phyloP scores from a whole-genome alignment of 2,888 invertebrate species.

The Aspidiotus destructor region DNA sequence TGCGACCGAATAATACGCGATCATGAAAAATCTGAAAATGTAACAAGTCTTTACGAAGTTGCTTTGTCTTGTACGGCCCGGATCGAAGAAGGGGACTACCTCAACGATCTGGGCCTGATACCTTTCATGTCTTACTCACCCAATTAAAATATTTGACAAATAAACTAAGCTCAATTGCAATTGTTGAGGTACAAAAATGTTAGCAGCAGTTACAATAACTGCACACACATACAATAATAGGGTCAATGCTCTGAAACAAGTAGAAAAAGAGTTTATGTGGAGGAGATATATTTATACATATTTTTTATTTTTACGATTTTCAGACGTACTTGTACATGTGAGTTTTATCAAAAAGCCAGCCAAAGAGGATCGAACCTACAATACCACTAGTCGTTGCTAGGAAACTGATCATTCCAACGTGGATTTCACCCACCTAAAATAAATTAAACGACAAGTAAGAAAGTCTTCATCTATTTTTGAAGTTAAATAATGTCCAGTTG shows the following conservation, averaged over 20 bases:
- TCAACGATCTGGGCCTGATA: no score
- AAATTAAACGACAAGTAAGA: conserved; percentile 1
- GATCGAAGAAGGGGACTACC: no score
- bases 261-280: background rate
- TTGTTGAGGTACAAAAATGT: conserved; percentile 75
- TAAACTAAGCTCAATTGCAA: conserved; percentile 74
- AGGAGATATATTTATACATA: background rate
- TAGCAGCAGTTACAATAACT: conserved; percentile 80
- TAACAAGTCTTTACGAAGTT: no score
- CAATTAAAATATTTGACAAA: conserved; percentile 65
- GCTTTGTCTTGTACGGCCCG: no score
- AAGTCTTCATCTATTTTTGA: no score
- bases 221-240: conserved; percentile 82
- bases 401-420: conserved; percentile 54
- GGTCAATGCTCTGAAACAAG: conserved; percentile 67
- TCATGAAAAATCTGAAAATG: conserved; percentile 51
- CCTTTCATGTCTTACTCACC: conserved; percentile 35
- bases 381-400: conserved; percentile 54
- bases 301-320: background rate
- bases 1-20: conserved; percentile 39
- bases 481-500: no score
- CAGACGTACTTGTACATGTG: conserved; percentile 55
- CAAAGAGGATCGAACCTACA: conserved; percentile 53
- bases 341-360: conserved; percentile 54
- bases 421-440: conserved; percentile 46